Conservation (phyloP, 2,113 vertebrate genomes). For the Seriola quinqueradiata region DNA sequence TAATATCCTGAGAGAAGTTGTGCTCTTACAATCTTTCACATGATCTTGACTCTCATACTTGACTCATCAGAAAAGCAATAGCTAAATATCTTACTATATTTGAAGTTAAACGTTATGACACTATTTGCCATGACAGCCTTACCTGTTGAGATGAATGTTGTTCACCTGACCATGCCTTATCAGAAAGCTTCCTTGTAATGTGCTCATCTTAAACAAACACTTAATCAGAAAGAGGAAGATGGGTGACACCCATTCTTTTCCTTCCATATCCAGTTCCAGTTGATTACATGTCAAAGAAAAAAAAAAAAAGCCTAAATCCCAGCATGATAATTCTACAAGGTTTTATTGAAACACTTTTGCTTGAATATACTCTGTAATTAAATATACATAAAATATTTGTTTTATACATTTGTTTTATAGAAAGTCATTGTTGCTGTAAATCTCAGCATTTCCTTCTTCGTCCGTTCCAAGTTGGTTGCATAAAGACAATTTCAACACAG, state of each 20-base stretch:
- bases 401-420: background rate
- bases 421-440: conserved; percentile 1
- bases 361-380: background rate
- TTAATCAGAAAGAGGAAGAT: conserved; percentile 55
- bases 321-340: background rate
- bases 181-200: background rate
- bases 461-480: background rate
- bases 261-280: background rate
- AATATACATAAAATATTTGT: background rate
- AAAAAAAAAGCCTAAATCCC: background rate
- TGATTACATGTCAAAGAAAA: background rate
- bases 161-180: background rate
- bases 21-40: background rate
- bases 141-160: conserved; percentile 29
- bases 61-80: background rate
- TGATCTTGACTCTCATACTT: background rate
- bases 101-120: background rate
- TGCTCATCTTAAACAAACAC: background rate
- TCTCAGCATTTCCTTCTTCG: background rate
- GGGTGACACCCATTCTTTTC: background rate
- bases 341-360: conserved; percentile 47
- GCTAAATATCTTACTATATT: background rate
- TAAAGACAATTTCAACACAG: conserved; percentile 13
- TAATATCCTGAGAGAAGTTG: background rate
- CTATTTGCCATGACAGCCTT: background rate